Evolutionary conservation across 1,140 invertebrate genomes (phyloP), one percentile per base, ranked within the genome.

Genomic region (Gryllus bimaculatus): DNA sequence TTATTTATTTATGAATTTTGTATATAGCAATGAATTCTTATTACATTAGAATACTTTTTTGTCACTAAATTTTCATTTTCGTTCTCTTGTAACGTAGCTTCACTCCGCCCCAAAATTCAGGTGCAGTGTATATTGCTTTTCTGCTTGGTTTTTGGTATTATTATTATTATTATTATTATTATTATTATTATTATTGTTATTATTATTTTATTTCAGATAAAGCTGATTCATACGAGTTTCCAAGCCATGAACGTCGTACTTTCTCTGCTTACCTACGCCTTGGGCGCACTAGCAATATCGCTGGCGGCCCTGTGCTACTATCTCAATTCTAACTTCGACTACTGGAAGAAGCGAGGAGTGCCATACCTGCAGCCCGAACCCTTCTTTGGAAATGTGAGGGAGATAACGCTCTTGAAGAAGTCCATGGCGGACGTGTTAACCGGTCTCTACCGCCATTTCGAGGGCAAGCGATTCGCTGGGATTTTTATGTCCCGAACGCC

Each of bases 341-440:
- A 84, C 78, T 87, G 86, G 86, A 77, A 80, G 12, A 83, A 84
- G 66, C 82, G 76, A 49, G 81, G 81, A 3, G 80, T 87, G 39
- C 82, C 83, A 21, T 82, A 81, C 77, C n/a, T 84, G 0, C 82
- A 86, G 54, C 86, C 88, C 1, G 81, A 81, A 6, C 84, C 88
- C 48, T 85, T 86, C 8, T 86, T 85, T 54, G 90, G 89, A 1
- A 88, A 89, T 82, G 82, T 89, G 8, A 81, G 82, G 49, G 83
- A 86, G 76, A 83, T 88, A 0, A 81, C 89, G 6, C 48, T 78
- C 10, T 82, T 82, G 3, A 83, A 80, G 75, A 79, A 54, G 18
- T 81, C 82, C 7, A 54, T 83, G 73, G 82, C 82, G 75, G 80
- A 83, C 39, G 78, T 78, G 47, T 75, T 80, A 73, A 74, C 78